Conservation (phyloP, 2,888 invertebrate species). For the Copidosoma aretas region DNA sequence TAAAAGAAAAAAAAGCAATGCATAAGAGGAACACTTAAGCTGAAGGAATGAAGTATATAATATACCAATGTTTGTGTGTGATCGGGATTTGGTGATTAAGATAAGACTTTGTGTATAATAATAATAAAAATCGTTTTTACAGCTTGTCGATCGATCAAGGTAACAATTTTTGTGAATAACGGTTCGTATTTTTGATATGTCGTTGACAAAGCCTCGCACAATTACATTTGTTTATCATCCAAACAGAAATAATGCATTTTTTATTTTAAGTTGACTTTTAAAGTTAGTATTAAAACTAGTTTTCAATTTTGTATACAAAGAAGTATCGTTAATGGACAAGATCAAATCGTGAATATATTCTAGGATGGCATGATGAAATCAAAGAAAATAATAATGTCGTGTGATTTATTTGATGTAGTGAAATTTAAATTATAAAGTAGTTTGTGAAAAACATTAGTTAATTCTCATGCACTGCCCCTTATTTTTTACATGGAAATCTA, state of each 20-base stretch:
- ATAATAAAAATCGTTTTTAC: constrained; percentile 14
- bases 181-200: constrained; percentile 30
- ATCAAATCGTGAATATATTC: constrained; percentile 15
- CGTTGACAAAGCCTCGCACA: constrained; percentile 20
- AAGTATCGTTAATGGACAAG: constrained; percentile 23
- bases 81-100: constrained; percentile 20
- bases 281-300: constrained; percentile 12
- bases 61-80: constrained; percentile 28
- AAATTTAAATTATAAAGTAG: constrained; percentile 29
- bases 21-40: constrained; percentile 22
- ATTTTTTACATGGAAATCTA: constrained; percentile 20
- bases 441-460: constrained; percentile 15
- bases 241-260: constrained; percentile 14
- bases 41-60: constrained; percentile 12
- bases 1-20: neutral
- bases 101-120: constrained; percentile 27
- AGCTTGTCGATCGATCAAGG: constrained; percentile 30
- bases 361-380: constrained; percentile 10
- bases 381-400: neutral
- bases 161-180: constrained; percentile 15
- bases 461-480: constrained; percentile 33
- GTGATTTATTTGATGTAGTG: constrained; percentile 18
- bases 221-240: constrained; percentile 17
- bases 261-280: constrained; percentile 5
- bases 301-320: constrained; percentile 1